Base-by-base conservation (phyloP, 92 coral and sea anemone genomes). In the Heteractis magnifica region DNA sequence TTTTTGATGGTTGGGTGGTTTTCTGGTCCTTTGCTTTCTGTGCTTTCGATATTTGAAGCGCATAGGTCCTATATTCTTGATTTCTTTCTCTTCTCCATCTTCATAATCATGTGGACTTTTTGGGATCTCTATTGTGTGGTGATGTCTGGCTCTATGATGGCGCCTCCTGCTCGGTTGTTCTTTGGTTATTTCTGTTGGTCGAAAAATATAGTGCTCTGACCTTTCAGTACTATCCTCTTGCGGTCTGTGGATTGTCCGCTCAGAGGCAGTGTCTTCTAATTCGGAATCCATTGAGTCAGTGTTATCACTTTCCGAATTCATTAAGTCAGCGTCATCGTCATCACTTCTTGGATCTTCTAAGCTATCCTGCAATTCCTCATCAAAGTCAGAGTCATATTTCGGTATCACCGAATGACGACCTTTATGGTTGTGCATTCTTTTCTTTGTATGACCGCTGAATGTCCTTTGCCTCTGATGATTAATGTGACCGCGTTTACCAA, bases 181-280 rank as follows among this genome's bases (percentile, higher is more conserved):
- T 14, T 56, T 16, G 21, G 34, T 53, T 9, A 18, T 6, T n/a
- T 59, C 75, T 16, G 50, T 20, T 12, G 88, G 88, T 44, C 73
- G 81, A 49, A 50, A 55, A 8, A 85, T 71, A 13, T 12, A 41
- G 20, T 77, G 82, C 53, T 85, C 88, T 7, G 6, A 60, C 49
- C 86, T 82, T 74, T 85, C 83, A 1, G 65, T 21, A 51, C 71
- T 70, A 49, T 85, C 82, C 14, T 85, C 88, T 18, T 78, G 52
- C 13, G 77, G 84, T 51, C 84, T 71, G 77, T 81, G 70, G 51
- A 68, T 79, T 8, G 50, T 16, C 70, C 84, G 55, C n/a, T 81
- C 84, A n/a, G 49, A 59, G 20, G 71, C 64, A 52, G 52, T 71
- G 9, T 48, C 64, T 59, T 81, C 72, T 56, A 23, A 59, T 15